phyloP scores from a whole-genome alignment of 2,888 invertebrate species.

The Apodemia mormo region DNA sequence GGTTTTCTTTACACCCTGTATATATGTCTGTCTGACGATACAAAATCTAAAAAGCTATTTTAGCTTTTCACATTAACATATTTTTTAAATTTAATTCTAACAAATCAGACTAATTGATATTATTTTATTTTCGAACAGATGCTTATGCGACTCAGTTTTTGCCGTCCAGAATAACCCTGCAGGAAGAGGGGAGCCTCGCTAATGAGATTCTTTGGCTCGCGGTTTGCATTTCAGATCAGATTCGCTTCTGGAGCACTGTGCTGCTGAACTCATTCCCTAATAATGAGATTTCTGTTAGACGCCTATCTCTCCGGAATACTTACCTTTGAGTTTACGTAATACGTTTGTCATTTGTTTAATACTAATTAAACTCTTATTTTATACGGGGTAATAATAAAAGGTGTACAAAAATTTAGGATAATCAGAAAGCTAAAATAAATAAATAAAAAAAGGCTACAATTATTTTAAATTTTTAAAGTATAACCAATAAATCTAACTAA shows the following conservation, averaged over 20 bases:
- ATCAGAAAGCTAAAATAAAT: too few species aligned
- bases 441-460: too few species aligned
- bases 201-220: constrained; percentile 80
- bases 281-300: constrained; percentile 48
- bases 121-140: too few species aligned
- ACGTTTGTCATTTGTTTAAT: background rate
- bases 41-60: too few species aligned
- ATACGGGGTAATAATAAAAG: background rate
- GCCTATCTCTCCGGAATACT: constrained; percentile 24
- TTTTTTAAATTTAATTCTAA: too few species aligned
- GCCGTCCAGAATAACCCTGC: constrained; percentile 52
- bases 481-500: too few species aligned
- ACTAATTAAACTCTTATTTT: background rate
- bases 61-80: too few species aligned
- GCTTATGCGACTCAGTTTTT: background rate
- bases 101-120: too few species aligned
- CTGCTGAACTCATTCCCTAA: constrained; percentile 55
- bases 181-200: constrained; percentile 61
- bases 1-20: too few species aligned
- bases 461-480: too few species aligned
- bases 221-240: constrained; percentile 79
- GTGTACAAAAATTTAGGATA: too few species aligned
- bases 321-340: constrained; percentile 10
- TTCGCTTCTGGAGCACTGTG: constrained; percentile 45
- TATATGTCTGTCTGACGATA: too few species aligned